Evolutionary conservation across 1,140 invertebrate genomes (phyloP).

Genomic region (Papilio xuthus): DNA sequence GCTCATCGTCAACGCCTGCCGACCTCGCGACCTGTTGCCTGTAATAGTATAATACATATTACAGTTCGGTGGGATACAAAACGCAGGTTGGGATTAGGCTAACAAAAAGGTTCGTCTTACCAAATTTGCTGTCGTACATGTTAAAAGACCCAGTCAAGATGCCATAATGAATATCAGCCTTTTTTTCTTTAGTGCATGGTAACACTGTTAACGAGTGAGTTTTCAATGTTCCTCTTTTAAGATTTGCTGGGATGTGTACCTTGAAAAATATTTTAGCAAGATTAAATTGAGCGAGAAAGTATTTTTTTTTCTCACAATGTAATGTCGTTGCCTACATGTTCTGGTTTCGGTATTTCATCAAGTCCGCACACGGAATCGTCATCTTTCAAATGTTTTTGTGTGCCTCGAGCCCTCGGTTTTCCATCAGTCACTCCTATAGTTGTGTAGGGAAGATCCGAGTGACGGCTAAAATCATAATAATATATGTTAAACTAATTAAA

Average conservation of each 20-base stretch:
- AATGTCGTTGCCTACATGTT: constrained; percentile 60
- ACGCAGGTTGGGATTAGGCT: neutral
- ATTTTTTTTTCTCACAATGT: neutral
- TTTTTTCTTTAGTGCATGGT: constrained; percentile 70
- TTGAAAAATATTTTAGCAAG: constrained; percentile 41
- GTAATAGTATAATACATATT: neutral
- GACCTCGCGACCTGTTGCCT: constrained; percentile 70
- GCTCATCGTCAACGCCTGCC: constrained; percentile 81
- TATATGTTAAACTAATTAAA: constrained; percentile 17
- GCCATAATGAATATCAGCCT: constrained; percentile 66
- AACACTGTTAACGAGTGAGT: constrained; percentile 82
- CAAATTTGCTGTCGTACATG: constrained; percentile 71
- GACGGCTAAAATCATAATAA: constrained; percentile 71
- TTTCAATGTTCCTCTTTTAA: constrained; percentile 77
- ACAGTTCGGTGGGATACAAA: too few relatives aligned
- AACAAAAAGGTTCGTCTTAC: constrained; percentile 51
- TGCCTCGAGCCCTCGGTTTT: constrained; percentile 57
- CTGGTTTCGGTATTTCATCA: constrained; percentile 69
- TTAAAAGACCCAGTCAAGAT: constrained; percentile 72
- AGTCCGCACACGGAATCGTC: constrained; percentile 67
- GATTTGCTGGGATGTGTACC: constrained; percentile 69
- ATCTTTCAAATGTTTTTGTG: constrained; percentile 54
- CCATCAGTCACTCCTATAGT: constrained; percentile 56
- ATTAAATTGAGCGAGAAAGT: constrained; percentile 7
- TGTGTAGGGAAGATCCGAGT: constrained; percentile 49